Evolutionary conservation across 2,797 vertebrate genomes (phyloP), one percentile per base, ranked within the genome.

Genomic region (Oreortyx pictus): DNA sequence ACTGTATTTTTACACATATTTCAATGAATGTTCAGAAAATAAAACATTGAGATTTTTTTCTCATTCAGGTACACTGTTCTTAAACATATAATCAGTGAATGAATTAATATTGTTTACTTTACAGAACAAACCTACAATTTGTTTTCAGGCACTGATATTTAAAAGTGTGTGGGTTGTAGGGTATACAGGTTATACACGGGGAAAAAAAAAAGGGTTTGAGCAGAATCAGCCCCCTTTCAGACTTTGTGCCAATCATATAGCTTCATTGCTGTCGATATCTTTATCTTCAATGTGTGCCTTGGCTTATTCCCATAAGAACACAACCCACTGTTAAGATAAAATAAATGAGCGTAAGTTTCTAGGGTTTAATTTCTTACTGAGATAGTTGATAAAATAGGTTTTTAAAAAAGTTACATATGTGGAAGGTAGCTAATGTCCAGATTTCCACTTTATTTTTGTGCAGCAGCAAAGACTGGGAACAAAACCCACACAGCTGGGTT

Each of bases 261-360:
- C 20, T 31, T 60, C 44, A 23, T 0, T 43, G 8, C 14, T 24
- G 7, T 56, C 17, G 4, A 29, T 37, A 61, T 22, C 47, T 27
- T 74, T 79, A 79, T 37, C 68, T 76, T 92, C 84, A 54, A 20
- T 14, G 19, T 6, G 19, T 12, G 54, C 11, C 17, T 54, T 62
- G 88, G 85, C 66, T 73, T 9, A 60, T 67, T 82, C 74, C 68
- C 64, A 18, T 3, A 39, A 75, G 71, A 93, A 70, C 50, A 50
- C 60, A 62, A 64, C 22, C 43, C 81, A 39, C 25, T 72, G 39
- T 19, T 60, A 37, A 60, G 49, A n/a, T 6, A 52, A 54, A 89
- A 83, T 7, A 65, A 41, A 16, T 52, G 18, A 61, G 7, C 35
- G 4, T 20, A 41, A 49, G 15, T n/a, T 31, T 78, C 22, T 46